Evolutionary conservation across 2,797 vertebrate species (phyloP).

Genomic region (Leucoraja ocellata): DNA sequence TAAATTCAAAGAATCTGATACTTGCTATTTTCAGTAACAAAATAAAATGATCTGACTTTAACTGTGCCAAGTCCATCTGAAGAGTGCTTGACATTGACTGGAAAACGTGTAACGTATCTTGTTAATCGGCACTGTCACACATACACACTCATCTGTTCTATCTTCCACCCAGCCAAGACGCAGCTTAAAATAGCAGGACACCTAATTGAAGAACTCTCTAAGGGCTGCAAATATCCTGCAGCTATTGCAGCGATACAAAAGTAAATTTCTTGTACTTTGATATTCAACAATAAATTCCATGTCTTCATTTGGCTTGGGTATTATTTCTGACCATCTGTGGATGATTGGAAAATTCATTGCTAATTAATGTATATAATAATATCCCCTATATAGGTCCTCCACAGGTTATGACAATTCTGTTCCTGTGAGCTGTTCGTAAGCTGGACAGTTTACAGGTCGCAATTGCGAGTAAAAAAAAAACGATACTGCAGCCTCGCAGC

Average conservation of each 20-base stretch:
- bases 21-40: background rate
- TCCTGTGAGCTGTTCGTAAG: too few relatives aligned
- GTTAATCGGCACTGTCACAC: background rate
- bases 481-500: too few relatives aligned
- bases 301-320: background rate
- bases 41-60: background rate
- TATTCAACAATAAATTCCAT: background rate
- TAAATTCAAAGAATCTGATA: background rate
- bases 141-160: background rate
- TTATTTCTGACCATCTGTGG: slow-evolving; percentile 20
- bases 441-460: too few relatives aligned
- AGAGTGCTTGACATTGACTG: background rate
- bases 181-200: background rate
- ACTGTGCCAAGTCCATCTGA: background rate
- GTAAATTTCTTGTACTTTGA: background rate
- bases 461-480: too few relatives aligned
- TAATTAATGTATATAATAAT: background rate
- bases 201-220: background rate
- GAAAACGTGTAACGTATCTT: background rate
- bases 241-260: background rate
- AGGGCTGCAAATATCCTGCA: background rate
- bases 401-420: too few relatives aligned
- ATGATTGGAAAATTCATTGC: background rate
- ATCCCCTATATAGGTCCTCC: background rate
- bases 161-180: background rate